A percentile compares a stretch with the other conserved stretches of the same genome.
Conservation (phyloP, 2,113 vertebrate species). For the Vulpes vulpes region DNA sequence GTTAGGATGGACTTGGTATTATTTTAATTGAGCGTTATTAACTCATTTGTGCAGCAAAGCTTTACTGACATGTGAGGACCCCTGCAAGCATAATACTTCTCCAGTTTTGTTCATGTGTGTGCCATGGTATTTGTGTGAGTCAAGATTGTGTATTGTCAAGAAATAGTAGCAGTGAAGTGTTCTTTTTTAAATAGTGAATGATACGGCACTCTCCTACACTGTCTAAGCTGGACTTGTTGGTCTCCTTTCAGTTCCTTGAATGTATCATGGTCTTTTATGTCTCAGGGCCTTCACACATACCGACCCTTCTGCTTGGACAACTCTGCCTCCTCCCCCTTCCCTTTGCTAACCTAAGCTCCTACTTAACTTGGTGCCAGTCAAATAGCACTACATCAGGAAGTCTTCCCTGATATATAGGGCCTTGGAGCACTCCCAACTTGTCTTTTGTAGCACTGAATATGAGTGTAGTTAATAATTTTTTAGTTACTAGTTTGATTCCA, state of each 20-base stretch:
- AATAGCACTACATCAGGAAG: not conserved
- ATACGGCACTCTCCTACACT: not conserved
- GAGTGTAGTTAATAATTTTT: not conserved
- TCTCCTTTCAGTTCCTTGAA: not conserved
- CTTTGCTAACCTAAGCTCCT: not conserved
- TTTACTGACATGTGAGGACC: not conserved
- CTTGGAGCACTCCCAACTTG: not conserved
- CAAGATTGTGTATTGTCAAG: not conserved
- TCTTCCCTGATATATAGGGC: not conserved
- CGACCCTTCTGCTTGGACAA: not conserved
- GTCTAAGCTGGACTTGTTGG: not conserved
- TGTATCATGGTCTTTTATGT: not conserved
- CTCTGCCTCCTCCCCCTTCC: not conserved
- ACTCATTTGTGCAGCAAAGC: not conserved
- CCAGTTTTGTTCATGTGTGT: slow-evolving; percentile 1
- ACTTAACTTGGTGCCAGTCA: not conserved
- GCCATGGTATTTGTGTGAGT: not conserved
- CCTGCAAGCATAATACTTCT: not conserved
- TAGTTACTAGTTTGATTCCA: slow-evolving; percentile 37
- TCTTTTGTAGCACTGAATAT: not conserved
- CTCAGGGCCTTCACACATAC: not conserved
- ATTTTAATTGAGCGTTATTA: slow-evolving; percentile 38
- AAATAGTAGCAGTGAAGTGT: not conserved
- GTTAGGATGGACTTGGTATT: not conserved
- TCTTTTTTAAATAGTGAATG: slow-evolving; percentile 18